Percentiles rank a stretch among this genome's conserved stretches.
phyloP scores from a whole-genome alignment of 1,140 invertebrate genomes.

The Melanaphis sacchari region DNA sequence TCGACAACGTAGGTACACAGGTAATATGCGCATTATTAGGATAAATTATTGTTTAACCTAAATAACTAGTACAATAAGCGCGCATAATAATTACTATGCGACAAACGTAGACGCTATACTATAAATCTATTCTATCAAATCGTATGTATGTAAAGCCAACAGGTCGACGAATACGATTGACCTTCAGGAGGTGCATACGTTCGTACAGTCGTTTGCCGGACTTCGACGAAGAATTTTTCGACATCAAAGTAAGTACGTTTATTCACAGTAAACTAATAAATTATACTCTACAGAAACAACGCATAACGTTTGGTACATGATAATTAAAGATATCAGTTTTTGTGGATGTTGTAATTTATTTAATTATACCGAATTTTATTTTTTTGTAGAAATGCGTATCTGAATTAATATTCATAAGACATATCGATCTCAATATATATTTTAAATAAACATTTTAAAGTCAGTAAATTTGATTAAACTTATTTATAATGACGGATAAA shows the following conservation, averaged over 20 bases:
- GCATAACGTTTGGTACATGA: background rate
- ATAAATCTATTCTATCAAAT: constrained; percentile 29
- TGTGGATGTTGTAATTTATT: background rate
- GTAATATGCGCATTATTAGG: background rate
- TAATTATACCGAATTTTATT: background rate
- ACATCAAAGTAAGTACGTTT: background rate
- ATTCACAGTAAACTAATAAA: background rate
- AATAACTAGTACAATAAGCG: background rate
- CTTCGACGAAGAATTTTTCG: background rate
- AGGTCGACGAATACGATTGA: constrained; percentile 51
- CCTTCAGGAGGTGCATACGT: constrained; percentile 8
- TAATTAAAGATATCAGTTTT: background rate
- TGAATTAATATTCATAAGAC: background rate
- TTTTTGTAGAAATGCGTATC: background rate
- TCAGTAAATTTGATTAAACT: background rate
- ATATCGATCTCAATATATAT: background rate
- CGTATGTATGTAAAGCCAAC: constrained; percentile 31
- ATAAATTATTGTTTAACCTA: constrained; percentile 24
- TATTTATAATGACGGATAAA: constrained; percentile 8
- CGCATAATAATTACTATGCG: constrained; percentile 34
- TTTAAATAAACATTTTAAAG: background rate
- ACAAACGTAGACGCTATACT: constrained; percentile 17
- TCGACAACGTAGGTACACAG: background rate
- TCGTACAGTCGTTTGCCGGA: background rate
- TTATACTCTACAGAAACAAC: background rate